A percentile compares a stretch with the other conserved stretches of the same genome.
Evolutionary conservation across 2,113 vertebrate genomes (phyloP).

Genomic region (Tragelaphus buxtoni): DNA sequence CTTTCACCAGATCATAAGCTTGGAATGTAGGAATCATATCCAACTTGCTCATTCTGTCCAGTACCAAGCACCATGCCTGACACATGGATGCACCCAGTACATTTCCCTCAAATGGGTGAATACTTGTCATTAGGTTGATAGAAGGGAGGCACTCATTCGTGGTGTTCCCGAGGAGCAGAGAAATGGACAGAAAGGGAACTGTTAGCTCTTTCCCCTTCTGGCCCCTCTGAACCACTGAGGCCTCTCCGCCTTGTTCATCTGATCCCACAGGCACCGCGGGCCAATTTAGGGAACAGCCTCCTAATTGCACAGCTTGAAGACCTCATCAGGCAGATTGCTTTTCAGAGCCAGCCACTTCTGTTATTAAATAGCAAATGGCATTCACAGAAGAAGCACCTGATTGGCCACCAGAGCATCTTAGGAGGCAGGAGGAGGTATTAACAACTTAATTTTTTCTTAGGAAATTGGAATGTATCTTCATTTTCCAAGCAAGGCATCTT

Average conservation of each 20-base stretch:
- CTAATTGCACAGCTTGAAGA: slow-evolving; percentile 74
- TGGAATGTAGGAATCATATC: background rate
- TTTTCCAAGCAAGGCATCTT: slow-evolving; percentile 49
- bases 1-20: background rate
- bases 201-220: background rate
- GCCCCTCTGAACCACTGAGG: background rate
- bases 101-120: background rate
- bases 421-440: slow-evolving; percentile 55
- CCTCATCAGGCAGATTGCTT: slow-evolving; percentile 72
- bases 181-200: background rate
- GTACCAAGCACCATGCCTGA: background rate
- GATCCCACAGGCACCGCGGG: slow-evolving; percentile 35
- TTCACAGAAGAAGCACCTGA: slow-evolving; percentile 61
- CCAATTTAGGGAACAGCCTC: slow-evolving; percentile 67
- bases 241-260: slow-evolving; percentile 47
- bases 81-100: background rate
- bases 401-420: slow-evolving; percentile 60
- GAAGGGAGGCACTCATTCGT: background rate
- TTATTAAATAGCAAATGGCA: slow-evolving; percentile 67
- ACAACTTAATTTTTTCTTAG: slow-evolving; percentile 61
- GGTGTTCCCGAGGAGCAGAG: background rate
- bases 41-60: background rate
- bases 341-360: slow-evolving; percentile 66
- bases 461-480: slow-evolving; percentile 49
- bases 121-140: background rate